Evolutionary conservation across 2,888 invertebrate genomes (phyloP).

Genomic region (Drosophila dives): DNA sequence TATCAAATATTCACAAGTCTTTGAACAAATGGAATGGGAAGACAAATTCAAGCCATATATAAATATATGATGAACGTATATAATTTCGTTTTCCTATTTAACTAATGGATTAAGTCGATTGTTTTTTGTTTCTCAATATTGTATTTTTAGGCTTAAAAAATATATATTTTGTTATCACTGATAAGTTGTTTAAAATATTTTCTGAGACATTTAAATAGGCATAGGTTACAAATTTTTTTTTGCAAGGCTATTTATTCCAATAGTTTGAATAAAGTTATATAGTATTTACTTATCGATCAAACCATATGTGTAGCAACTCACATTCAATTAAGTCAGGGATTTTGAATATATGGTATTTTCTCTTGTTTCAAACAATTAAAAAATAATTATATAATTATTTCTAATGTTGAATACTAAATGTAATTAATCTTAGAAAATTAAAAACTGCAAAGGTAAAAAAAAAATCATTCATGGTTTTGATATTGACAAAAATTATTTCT

Average conservation of each 20-base stretch:
- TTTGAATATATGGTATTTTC: no score
- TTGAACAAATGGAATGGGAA: neutral
- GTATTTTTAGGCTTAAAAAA: neutral
- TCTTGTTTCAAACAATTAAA: neutral
- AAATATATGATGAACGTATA: neutral
- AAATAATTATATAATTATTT: neutral
- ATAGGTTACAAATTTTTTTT: neutral
- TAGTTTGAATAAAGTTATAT: neutral
- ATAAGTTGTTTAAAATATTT: neutral
- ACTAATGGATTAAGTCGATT: neutral
- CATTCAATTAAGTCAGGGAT: neutral
- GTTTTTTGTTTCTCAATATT: neutral
- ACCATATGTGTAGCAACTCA: neutral
- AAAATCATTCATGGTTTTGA: neutral
- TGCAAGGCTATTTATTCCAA: neutral
- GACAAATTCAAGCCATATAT: neutral
- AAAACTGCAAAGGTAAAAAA: neutral
- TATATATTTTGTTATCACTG: slow-evolving; percentile 26
- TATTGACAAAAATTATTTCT: neutral
- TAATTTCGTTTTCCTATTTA: neutral
- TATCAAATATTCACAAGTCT: neutral
- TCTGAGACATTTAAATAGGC: neutral
- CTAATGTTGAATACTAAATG: neutral
- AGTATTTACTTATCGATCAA: neutral
- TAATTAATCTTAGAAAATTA: neutral